phyloP scores from a whole-genome alignment of 2,797 vertebrate genomes.

The Fundulus diaphanus region DNA sequence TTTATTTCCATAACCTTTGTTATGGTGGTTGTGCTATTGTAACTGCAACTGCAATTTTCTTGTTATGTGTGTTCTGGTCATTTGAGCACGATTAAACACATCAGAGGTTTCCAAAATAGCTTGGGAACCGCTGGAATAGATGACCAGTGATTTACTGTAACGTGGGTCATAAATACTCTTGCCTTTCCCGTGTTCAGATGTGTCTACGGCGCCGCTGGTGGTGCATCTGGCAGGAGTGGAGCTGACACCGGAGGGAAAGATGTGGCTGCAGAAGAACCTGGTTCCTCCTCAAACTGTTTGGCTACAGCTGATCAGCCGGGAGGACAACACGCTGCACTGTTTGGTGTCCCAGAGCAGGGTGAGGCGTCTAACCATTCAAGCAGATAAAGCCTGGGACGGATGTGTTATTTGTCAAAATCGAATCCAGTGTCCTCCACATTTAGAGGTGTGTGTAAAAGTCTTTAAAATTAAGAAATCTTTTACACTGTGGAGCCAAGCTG shows the following conservation, averaged over 20 bases:
- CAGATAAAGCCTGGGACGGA: not conserved
- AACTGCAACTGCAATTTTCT: no score
- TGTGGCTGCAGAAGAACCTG: slow-evolving; percentile 86
- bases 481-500: no score
- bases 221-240: slow-evolving; percentile 91
- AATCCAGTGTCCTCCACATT: not conserved
- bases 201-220: slow-evolving; percentile 72
- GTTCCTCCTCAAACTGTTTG: slow-evolving; percentile 83
- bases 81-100: no score
- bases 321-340: slow-evolving; percentile 85
- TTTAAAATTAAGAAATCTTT: not conserved
- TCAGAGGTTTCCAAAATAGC: no score
- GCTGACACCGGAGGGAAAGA: slow-evolving; percentile 79
- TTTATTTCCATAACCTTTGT: no score
- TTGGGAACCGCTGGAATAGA: no score
- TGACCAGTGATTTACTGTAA: not conserved
- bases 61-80: no score
- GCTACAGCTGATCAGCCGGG: slow-evolving; percentile 89
- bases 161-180: not conserved
- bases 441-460: not conserved
- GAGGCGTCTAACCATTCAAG: slow-evolving; percentile 5
- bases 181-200: slow-evolving; percentile 73
- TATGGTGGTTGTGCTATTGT: no score
- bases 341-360: slow-evolving; percentile 81
- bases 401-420: not conserved